phyloP scores from a whole-genome alignment of 2,113 vertebrate genomes.

The Rhadina sibilatrix region DNA sequence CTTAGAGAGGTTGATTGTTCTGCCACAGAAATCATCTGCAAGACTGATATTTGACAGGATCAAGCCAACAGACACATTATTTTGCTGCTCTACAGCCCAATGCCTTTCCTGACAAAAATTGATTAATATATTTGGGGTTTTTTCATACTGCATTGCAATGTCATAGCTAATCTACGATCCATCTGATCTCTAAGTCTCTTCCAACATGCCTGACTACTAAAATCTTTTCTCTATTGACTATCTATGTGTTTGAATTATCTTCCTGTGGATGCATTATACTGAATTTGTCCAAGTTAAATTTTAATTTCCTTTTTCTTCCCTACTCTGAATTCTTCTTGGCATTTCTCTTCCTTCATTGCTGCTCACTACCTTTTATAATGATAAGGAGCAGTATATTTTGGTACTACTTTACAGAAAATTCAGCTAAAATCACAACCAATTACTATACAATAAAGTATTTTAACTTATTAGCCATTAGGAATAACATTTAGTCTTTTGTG shows the following conservation, averaged over 20 bases:
- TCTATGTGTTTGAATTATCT: not conserved
- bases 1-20: not conserved
- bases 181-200: not conserved
- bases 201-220: not conserved
- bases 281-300: not conserved
- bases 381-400: not conserved
- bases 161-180: not conserved
- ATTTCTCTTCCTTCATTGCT: not conserved
- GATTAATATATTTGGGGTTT: not conserved
- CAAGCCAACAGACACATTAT: not conserved
- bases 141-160: not conserved
- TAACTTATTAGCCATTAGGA: constrained; percentile 20
- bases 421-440: constrained; percentile 23
- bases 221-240: not conserved
- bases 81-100: not conserved
- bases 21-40: not conserved
- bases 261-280: not conserved
- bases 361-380: not conserved
- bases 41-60: not conserved
- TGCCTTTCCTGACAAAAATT: not conserved
- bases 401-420: not conserved
- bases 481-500: constrained; percentile 3
- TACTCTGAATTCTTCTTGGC: not conserved
- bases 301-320: not conserved
- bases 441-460: constrained; percentile 9